Conservation (phyloP, 1,140 invertebrate species). For the Rhyacophila brunnea region DNA sequence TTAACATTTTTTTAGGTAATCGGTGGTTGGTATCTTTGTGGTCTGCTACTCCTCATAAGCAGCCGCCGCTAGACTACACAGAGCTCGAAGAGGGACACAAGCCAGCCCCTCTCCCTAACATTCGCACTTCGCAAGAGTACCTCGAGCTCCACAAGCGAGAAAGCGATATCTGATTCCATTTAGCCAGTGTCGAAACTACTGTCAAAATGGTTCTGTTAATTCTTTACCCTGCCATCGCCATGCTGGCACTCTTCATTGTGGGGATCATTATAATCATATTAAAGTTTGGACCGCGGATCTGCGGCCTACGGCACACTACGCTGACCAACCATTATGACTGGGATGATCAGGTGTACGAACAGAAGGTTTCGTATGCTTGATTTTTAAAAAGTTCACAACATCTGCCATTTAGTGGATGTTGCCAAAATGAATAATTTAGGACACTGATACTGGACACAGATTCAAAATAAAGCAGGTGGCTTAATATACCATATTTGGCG, state of each 20-base stretch:
- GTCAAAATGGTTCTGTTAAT: constrained; percentile 65
- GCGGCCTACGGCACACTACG: constrained; percentile 65
- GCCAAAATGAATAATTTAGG: too few relatives aligned
- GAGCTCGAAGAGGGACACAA: constrained; percentile 63
- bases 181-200: constrained; percentile 32
- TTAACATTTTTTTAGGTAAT: constrained; percentile 65
- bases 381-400: too few relatives aligned
- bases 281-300: constrained; percentile 67
- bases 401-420: too few relatives aligned
- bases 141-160: constrained; percentile 76
- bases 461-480: too few relatives aligned
- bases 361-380: constrained; percentile 58
- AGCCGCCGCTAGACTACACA: constrained; percentile 76
- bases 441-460: too few relatives aligned
- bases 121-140: constrained; percentile 59
- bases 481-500: too few relatives aligned
- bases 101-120: constrained; percentile 35
- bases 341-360: constrained; percentile 61
- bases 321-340: constrained; percentile 60
- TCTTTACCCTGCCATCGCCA: constrained; percentile 71
- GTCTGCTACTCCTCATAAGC: constrained; percentile 77
- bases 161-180: constrained; percentile 69
- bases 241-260: constrained; percentile 69
- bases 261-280: constrained; percentile 72
- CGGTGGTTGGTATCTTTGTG: constrained; percentile 80